A percentile compares a stretch with the other conserved stretches of the same genome.
Conservation (phyloP, 2,888 invertebrate species). For the Aleiodes testaceus region DNA sequence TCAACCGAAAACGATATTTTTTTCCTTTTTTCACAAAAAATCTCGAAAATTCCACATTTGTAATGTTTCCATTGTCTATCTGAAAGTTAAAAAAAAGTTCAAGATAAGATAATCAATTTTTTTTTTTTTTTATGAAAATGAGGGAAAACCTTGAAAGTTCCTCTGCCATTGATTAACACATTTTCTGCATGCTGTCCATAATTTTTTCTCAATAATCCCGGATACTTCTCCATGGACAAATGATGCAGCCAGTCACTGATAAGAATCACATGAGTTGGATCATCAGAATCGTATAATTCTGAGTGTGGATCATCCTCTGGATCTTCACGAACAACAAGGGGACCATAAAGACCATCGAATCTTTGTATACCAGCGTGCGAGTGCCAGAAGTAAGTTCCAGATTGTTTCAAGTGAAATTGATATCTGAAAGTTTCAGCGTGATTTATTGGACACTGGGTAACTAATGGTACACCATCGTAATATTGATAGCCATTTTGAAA, state of each 20-base stretch:
- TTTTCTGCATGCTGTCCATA: slow-evolving; percentile 69
- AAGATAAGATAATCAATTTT: neutral
- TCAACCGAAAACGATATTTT: slow-evolving; percentile 75
- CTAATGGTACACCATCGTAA: slow-evolving; percentile 91
- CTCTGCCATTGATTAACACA: slow-evolving; percentile 68
- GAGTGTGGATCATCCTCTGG: slow-evolving; percentile 65
- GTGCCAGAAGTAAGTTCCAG: slow-evolving; percentile 73
- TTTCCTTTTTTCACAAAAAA: slow-evolving; percentile 70
- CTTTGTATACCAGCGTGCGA: slow-evolving; percentile 74
- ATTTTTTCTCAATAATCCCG: slow-evolving; percentile 71
- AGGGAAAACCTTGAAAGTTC: slow-evolving; percentile 56
- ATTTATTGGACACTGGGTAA: slow-evolving; percentile 89
- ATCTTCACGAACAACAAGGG: slow-evolving; percentile 76
- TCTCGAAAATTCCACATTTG: slow-evolving; percentile 36
- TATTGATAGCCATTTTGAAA: slow-evolving; percentile 88
- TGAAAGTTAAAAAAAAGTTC: slow-evolving; percentile 3
- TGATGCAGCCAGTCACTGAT: slow-evolving; percentile 75
- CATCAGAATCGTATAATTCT: slow-evolving; percentile 71
- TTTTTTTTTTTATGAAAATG: neutral
- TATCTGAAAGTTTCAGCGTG: slow-evolving; percentile 58
- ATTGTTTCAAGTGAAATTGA: slow-evolving; percentile 63
- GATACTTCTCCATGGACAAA: slow-evolving; percentile 68
- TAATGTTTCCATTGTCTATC: slow-evolving; percentile 24
- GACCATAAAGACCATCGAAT: slow-evolving; percentile 77
- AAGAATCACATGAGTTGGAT: slow-evolving; percentile 75